phyloP scores from a whole-genome alignment of 1,140 invertebrate genomes.

The Chlorops oryzae region DNA sequence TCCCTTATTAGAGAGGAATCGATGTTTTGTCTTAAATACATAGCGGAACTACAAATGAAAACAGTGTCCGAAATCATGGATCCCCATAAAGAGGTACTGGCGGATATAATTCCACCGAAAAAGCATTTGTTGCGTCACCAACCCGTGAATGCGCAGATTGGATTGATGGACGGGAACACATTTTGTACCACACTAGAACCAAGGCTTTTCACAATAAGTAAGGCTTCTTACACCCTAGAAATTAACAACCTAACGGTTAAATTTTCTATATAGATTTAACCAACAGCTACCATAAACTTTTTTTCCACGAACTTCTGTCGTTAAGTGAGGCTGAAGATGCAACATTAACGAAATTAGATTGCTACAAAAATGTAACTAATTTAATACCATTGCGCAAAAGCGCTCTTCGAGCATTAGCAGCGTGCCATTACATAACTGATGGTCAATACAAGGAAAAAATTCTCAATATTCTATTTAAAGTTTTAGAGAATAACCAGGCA shows the following conservation, averaged over 20 bases:
- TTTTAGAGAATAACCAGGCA: slow-evolving; percentile 75
- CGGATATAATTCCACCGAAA: slow-evolving; percentile 92
- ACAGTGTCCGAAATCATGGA: slow-evolving; percentile 90
- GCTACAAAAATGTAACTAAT: slow-evolving; percentile 86
- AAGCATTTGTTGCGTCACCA: slow-evolving; percentile 91
- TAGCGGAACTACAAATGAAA: slow-evolving; percentile 78
- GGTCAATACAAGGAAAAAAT: slow-evolving; percentile 74
- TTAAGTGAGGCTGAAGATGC: slow-evolving; percentile 86
- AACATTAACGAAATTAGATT: slow-evolving; percentile 76
- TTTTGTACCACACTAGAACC: slow-evolving; percentile 92
- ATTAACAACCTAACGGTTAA: not conserved
- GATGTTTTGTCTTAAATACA: slow-evolving; percentile 77
- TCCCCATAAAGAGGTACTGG: slow-evolving; percentile 86
- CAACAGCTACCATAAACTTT: slow-evolving; percentile 83
- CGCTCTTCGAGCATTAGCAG: slow-evolving; percentile 76
- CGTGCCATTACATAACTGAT: slow-evolving; percentile 81
- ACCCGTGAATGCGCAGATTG: slow-evolving; percentile 92
- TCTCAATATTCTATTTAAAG: slow-evolving; percentile 84
- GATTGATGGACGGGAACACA: slow-evolving; percentile 94
- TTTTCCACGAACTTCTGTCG: slow-evolving; percentile 80
- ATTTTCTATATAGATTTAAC: slow-evolving; percentile 58
- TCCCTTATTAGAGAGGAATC: slow-evolving; percentile 87
- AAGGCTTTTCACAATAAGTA: slow-evolving; percentile 82
- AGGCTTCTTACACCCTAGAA: slow-evolving; percentile 19
- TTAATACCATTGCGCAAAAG: slow-evolving; percentile 84